These are phyloP conservation scores for Halichoerus grypus DNA, from an alignment of 2,113 vertebrate species.

Conservation along the genomic window DNA sequence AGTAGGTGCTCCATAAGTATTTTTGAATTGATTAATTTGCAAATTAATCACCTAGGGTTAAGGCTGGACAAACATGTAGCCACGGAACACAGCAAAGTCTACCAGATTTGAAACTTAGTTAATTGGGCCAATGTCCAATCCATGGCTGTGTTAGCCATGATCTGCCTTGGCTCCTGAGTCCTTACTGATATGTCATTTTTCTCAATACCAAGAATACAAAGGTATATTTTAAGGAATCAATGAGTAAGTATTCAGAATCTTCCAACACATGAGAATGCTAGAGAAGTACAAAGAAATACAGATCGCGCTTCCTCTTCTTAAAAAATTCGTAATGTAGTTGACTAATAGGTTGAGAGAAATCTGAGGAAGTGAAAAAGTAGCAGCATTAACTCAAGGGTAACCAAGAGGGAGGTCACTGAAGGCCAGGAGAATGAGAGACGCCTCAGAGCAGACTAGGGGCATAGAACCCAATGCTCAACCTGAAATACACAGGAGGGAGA, in stretches of 20 bases:
- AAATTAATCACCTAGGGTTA: neutral
- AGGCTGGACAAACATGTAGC: neutral
- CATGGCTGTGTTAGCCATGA: neutral
- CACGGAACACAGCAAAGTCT: neutral
- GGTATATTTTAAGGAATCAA: neutral
- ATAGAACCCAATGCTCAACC: neutral
- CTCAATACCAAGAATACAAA: neutral
- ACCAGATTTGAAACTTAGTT: neutral
- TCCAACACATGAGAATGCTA: neutral
- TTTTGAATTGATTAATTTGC: neutral
- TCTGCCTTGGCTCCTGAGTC: neutral
- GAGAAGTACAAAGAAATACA: conserved; percentile 9
- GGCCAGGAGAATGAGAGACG: accelerated
- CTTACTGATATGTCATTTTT: neutral
- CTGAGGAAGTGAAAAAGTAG: neutral
- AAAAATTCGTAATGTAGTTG: neutral
- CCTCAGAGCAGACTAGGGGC: accelerated
- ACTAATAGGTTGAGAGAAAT: neutral
- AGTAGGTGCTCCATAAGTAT: neutral
- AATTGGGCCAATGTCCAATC: neutral
- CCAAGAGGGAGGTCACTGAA: neutral
- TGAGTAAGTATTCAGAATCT: neutral
- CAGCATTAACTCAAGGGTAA: too few relatives aligned
- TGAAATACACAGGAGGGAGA: neutral
- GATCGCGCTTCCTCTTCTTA: neutral